Conservation (phyloP, 53 echinoderm and acorn worm species). For the Mesocentrotus franciscanus region DNA sequence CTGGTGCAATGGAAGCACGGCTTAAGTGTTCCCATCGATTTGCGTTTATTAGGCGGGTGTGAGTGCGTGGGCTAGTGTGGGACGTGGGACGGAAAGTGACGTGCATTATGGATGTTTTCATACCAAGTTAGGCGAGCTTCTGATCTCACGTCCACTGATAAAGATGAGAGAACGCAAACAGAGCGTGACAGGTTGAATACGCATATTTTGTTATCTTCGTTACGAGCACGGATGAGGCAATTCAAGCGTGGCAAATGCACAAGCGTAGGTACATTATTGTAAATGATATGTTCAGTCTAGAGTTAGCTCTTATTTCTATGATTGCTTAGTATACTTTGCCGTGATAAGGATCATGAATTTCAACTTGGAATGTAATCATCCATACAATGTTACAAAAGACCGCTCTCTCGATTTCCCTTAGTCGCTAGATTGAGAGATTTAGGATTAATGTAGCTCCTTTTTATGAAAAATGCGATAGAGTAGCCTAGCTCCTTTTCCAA, state of each 20-base stretch:
- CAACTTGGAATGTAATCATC: neutral
- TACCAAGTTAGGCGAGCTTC: neutral
- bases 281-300: neutral
- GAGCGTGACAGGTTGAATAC: neutral
- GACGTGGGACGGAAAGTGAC: neutral
- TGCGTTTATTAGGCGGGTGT: neutral
- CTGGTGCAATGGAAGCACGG: neutral
- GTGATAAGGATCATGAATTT: conserved; percentile 16
- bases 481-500: neutral
- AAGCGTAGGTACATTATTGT: neutral
- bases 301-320: neutral
- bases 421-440: neutral
- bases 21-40: conserved; percentile 9
- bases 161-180: neutral
- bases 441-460: neutral
- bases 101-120: conserved; percentile 29
- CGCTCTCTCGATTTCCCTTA: neutral
- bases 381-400: neutral
- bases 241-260: neutral
- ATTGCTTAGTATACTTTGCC: neutral
- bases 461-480: neutral
- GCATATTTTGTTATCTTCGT: neutral
- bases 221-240: neutral
- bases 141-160: neutral
- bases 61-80: neutral